Percentiles rank a stretch among this genome's conserved stretches.
Evolutionary conservation across 2,888 invertebrate species (phyloP).

Genomic region (Mythimna impura): DNA sequence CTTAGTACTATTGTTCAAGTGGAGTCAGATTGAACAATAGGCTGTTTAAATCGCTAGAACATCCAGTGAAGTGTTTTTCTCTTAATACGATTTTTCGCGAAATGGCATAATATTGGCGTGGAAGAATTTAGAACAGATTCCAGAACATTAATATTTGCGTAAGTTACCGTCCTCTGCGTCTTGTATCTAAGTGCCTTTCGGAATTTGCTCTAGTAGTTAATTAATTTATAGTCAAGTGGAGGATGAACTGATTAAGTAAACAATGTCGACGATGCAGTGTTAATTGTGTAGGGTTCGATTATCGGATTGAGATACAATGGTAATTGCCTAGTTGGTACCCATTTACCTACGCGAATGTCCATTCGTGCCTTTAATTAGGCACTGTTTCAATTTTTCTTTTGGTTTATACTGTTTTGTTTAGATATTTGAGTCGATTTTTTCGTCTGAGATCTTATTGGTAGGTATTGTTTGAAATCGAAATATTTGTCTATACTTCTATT

Average conservation of each 20-base stretch:
- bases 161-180: not conserved
- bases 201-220: conserved; percentile 73
- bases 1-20: conserved; percentile 61
- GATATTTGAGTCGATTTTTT: conserved; percentile 24
- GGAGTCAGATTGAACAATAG: conserved; percentile 60
- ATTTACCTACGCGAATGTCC: conserved; percentile 70
- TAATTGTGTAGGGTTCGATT: conserved; percentile 79
- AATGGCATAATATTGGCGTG: conserved; percentile 10
- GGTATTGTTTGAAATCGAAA: not conserved
- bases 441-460: not conserved
- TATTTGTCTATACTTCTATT: not conserved
- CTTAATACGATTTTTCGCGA: conserved; percentile 39
- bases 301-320: conserved; percentile 77
- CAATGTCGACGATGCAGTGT: conserved; percentile 79
- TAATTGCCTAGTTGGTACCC: conserved; percentile 73
- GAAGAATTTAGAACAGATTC: not conserved
- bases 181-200: conserved; percentile 53
- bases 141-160: conserved; percentile 29
- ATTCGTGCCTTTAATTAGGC: conserved; percentile 72
- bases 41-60: conserved; percentile 58
- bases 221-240: conserved; percentile 80
- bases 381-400: conserved; percentile 60
- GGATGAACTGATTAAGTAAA: conserved; percentile 80
- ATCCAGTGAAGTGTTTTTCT: conserved; percentile 51
- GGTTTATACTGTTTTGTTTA: conserved; percentile 36